These are phyloP conservation scores for Hycleus cichorii DNA, from an alignment of 1,140 invertebrate genomes.

Conservation along the genomic window DNA sequence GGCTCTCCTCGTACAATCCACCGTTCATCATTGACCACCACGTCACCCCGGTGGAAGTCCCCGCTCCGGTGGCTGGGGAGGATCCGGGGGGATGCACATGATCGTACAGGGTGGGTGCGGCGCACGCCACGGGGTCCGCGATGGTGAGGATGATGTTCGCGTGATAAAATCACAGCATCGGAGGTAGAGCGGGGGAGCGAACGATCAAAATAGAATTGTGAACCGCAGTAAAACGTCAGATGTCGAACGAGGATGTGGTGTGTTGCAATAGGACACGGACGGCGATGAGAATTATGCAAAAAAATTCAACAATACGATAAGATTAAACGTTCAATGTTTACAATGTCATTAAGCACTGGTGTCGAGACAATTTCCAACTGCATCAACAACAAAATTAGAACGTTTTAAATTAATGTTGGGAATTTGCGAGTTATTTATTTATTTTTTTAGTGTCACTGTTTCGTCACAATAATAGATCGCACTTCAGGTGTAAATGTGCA, in stretches of 20 bases:
- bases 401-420: no score
- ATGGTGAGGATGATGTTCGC: constrained; percentile 58
- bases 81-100: constrained; percentile 66
- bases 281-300: not conserved
- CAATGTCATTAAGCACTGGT: no score
- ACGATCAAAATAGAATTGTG: not conserved
- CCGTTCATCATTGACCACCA: constrained; percentile 81
- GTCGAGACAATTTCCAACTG: no score
- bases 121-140: constrained; percentile 71
- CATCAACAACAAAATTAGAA: no score
- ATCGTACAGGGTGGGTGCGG: constrained; percentile 67
- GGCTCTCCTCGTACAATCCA: constrained; percentile 64
- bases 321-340: no score
- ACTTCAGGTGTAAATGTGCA: constrained; percentile 19
- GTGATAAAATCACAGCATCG: constrained; percentile 36
- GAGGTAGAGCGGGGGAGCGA: constrained; percentile 3
- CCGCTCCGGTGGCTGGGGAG: constrained; percentile 70
- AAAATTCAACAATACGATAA: no score
- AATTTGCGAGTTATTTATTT: no score
- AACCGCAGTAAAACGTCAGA: not conserved
- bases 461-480: constrained; percentile 11
- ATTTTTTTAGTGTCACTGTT: constrained; percentile 7
- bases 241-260: not conserved
- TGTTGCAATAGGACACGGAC: constrained; percentile 29
- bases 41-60: constrained; percentile 67